Percentiles rank a stretch among this genome's conserved stretches.
phyloP scores from a whole-genome alignment of 2,113 vertebrate species.

The Ranitomeya imitator region DNA sequence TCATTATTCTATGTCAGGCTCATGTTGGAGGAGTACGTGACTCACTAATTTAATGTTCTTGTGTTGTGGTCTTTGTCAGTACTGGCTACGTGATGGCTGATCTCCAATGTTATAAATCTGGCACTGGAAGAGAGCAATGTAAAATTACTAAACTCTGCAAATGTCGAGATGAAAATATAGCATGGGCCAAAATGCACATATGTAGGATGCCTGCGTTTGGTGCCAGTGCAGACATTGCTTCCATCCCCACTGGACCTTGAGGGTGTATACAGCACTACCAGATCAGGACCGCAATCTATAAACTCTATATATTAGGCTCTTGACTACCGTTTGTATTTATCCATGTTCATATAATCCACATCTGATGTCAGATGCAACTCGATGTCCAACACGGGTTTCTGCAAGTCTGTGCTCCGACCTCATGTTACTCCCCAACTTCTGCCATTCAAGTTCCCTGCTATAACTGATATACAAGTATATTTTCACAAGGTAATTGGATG shows the following conservation, averaged over 20 bases:
- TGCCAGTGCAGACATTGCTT: not conserved
- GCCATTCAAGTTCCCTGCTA: too few relatives aligned
- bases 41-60: constrained; percentile 11
- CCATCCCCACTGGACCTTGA: not conserved
- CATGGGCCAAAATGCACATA: not conserved
- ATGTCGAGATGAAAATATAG: not conserved
- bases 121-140: not conserved
- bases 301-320: not conserved
- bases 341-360: too few relatives aligned
- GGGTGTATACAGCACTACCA: too few relatives aligned
- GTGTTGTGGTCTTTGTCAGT: not conserved
- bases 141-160: not conserved
- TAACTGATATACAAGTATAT: too few relatives aligned
- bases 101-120: not conserved
- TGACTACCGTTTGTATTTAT: too few relatives aligned
- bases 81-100: not conserved
- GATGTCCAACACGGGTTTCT: too few relatives aligned
- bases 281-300: not conserved
- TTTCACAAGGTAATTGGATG: too few relatives aligned
- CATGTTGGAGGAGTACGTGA: not conserved
- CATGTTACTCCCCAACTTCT: too few relatives aligned
- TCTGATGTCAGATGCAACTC: too few relatives aligned
- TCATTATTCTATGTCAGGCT: not conserved
- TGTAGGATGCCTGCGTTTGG: not conserved
- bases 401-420: too few relatives aligned